A percentile compares a stretch with the other conserved stretches of the same genome.
phyloP scores from a whole-genome alignment of 2,888 invertebrate species.

The Antheraea yamamai region DNA sequence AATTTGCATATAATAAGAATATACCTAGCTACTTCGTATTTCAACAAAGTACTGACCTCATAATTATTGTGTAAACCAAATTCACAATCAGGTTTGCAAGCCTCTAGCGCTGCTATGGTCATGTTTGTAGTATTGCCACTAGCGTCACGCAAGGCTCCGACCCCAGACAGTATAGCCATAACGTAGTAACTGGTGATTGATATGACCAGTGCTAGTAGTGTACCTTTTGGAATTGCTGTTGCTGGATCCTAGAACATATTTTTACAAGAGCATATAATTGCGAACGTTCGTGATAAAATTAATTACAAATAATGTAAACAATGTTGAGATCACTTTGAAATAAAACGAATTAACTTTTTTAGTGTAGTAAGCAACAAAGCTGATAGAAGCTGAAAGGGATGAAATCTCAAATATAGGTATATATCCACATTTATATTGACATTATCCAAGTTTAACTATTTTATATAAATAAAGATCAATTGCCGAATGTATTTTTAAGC shows the following conservation, averaged over 20 bases:
- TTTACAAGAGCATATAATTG: too few relatives aligned
- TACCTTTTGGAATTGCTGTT: conserved; percentile 94
- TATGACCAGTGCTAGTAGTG: conserved; percentile 89
- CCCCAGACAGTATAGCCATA: conserved; percentile 88
- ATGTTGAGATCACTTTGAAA: too few relatives aligned
- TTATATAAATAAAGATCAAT: too few relatives aligned
- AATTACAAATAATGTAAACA: neutral
- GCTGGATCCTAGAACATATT: conserved; percentile 86
- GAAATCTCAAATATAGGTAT: neutral
- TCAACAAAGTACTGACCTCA: conserved; percentile 32
- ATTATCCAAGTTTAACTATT: too few relatives aligned
- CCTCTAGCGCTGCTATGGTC: conserved; percentile 25
- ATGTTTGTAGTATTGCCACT: conserved; percentile 40
- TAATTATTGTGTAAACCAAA: conserved; percentile 92
- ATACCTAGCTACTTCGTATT: neutral
- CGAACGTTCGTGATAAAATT: neutral
- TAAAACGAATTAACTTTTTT: too few relatives aligned
- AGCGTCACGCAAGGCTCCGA: conserved; percentile 80
- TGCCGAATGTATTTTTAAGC: too few relatives aligned
- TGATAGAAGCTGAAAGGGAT: neutral
- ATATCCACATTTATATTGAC: too few relatives aligned
- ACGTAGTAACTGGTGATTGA: conserved; percentile 92
- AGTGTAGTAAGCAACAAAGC: neutral
- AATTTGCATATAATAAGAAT: too few relatives aligned
- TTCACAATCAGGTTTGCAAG: conserved; percentile 77